Base-by-base conservation (phyloP, 2,113 vertebrate genomes). In the Otus sunia region DNA sequence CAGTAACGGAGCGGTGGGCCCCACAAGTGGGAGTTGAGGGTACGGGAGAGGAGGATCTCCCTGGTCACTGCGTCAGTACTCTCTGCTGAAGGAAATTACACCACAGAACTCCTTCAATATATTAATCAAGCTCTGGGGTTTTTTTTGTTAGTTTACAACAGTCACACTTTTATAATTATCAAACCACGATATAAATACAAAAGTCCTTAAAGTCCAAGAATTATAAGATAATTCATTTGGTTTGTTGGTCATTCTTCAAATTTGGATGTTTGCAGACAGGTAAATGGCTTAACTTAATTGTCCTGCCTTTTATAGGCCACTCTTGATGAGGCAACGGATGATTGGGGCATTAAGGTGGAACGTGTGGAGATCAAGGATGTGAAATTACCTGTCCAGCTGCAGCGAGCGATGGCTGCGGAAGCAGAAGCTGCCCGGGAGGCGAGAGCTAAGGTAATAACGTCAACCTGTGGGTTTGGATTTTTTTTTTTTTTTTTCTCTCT, bases 341-440 rank as follows among this genome's bases (percentile, higher is more conserved):
- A 98, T 26, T 99, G 99, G 99, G 99, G 99, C 10, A 99, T 99
- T 91, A 99, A 99, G 92, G 99, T 99, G 96, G 99, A 99, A 95
- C 99, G 99, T 4, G 99, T 99, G 97, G 99, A 99, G 92, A 99
- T 99, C 82, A 99, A 99, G 95, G 99, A 99, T 0, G 99, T 99
- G 92, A 99, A 99, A 81, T 97, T 99, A 11, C 99, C 99, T 0
- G 56, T 98, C 19, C 99, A 99, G 98, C 98, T 99, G 41, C 99
- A 99, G 98, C 98, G 99, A 93, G 99, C 99, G 13, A 99, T 99
- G 99, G 99, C 99, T 3, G 99, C 99, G 4, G 99, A 99, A 92
- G 99, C 99, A 0, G 99, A 99, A 97, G 99, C 99, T 3, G 93
- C 98, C 36, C 98, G 99, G 1, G 99, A 99, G 97, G 99, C 99